These are phyloP conservation scores for Danio albolineatus DNA, from an alignment of 2,797 vertebrate species.

Conservation along the genomic window DNA sequence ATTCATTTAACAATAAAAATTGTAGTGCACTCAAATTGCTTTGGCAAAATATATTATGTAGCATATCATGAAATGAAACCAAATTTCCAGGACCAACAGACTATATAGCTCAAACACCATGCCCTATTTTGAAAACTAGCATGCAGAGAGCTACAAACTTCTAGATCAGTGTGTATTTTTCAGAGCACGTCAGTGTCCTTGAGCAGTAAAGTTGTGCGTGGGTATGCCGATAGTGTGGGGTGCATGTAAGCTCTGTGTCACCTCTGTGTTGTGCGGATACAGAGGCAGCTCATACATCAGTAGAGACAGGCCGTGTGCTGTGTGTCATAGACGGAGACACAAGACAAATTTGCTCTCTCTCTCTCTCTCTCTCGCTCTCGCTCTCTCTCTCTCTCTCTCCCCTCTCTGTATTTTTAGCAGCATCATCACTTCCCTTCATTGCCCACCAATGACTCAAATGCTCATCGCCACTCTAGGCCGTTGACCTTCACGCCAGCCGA, in stretches of 20 bases:
- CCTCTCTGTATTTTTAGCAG: constrained; percentile 58
- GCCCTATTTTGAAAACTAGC: neutral
- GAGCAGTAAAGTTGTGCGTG: constrained; percentile 44
- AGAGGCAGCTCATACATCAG: constrained; percentile 80
- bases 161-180: constrained; percentile 9
- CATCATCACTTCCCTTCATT: constrained; percentile 57
- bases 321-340: constrained; percentile 70
- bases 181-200: constrained; percentile 53
- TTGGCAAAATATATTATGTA: neutral
- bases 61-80: neutral
- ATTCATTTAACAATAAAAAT: too few species aligned
- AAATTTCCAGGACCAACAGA: neutral
- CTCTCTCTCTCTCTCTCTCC: constrained; percentile 10
- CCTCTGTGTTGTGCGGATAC: constrained; percentile 60
- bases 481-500: constrained; percentile 54
- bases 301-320: constrained; percentile 76
- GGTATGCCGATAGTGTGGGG: constrained; percentile 41
- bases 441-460: constrained; percentile 56
- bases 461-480: constrained; percentile 41
- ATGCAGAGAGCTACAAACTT: neutral
- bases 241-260: constrained; percentile 59
- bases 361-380: constrained; percentile 15
- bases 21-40: neutral
- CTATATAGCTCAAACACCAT: constrained; percentile 7
- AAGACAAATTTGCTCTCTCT: constrained; percentile 48